phyloP scores from a whole-genome alignment of 2,888 invertebrate species.

The Apodemia mormo region DNA sequence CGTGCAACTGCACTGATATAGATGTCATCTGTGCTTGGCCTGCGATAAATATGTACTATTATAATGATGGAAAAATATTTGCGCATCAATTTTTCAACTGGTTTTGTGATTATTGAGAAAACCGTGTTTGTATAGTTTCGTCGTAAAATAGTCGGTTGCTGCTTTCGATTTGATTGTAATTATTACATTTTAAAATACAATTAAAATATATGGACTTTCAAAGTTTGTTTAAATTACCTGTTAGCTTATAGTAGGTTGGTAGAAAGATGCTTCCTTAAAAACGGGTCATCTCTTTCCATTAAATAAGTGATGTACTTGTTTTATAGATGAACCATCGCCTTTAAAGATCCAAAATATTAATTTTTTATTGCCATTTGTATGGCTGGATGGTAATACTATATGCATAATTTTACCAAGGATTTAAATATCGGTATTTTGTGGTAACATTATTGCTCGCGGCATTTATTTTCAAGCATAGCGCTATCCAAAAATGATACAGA shows the following conservation, averaged over 20 bases:
- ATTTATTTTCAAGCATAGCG: no score
- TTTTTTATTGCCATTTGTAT: no score
- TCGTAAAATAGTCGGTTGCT: conserved; percentile 1
- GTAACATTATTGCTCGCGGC: no score
- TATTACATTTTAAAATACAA: not conserved
- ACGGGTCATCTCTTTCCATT: no score
- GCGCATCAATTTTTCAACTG: not conserved
- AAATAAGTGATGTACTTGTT: no score
- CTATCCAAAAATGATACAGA: no score
- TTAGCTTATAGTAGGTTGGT: not conserved
- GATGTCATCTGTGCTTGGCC: not conserved
- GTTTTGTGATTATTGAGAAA: not conserved
- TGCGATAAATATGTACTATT: not conserved
- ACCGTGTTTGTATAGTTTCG: not conserved
- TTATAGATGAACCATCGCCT: no score
- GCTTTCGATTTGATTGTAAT: conserved; percentile 11
- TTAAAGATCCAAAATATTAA: no score
- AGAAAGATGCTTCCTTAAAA: not conserved
- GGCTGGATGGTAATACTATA: no score
- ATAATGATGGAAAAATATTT: not conserved
- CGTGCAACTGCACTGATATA: not conserved
- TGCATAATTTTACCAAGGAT: no score
- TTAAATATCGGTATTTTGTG: no score
- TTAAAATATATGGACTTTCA: not conserved
- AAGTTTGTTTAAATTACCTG: not conserved